phyloP scores from a whole-genome alignment of 1,140 invertebrate genomes.

The Drosophila sucinea region DNA sequence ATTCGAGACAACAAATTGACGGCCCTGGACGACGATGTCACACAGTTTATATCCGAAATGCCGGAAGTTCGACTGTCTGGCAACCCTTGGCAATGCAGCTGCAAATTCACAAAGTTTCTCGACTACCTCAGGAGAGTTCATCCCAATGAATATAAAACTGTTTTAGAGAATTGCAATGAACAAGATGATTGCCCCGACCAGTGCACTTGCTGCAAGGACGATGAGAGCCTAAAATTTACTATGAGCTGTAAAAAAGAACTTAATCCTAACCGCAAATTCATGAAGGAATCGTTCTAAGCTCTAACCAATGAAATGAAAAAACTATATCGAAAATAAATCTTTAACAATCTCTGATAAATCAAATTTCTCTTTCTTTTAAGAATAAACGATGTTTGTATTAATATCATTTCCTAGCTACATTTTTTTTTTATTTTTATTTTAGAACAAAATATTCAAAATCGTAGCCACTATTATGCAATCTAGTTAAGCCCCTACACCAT shows the following conservation, averaged over 20 bases:
- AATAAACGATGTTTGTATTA: too few species aligned
- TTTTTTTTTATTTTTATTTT: too few species aligned
- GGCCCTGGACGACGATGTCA: neutral
- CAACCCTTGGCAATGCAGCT: neutral
- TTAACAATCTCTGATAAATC: too few species aligned
- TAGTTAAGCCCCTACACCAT: too few species aligned
- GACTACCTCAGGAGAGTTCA: neutral
- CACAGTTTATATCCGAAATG: neutral
- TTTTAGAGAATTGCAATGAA: neutral
- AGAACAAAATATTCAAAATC: too few species aligned
- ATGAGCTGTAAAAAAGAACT: neutral
- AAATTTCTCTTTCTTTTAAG: too few species aligned
- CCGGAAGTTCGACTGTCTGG: neutral
- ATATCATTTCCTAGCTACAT: too few species aligned
- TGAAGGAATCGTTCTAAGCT: too few species aligned
- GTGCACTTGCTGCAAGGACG: neutral
- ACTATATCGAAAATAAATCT: too few species aligned
- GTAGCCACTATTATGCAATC: too few species aligned
- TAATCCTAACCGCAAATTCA: too few species aligned
- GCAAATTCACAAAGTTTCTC: neutral
- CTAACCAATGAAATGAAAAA: too few species aligned
- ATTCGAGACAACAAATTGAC: neutral
- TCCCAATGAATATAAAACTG: neutral
- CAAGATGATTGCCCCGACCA: neutral
- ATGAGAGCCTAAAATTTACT: neutral